These are phyloP conservation scores for Agrotis clavis DNA, from an alignment of 2,888 invertebrate genomes.

Conservation along the genomic window DNA sequence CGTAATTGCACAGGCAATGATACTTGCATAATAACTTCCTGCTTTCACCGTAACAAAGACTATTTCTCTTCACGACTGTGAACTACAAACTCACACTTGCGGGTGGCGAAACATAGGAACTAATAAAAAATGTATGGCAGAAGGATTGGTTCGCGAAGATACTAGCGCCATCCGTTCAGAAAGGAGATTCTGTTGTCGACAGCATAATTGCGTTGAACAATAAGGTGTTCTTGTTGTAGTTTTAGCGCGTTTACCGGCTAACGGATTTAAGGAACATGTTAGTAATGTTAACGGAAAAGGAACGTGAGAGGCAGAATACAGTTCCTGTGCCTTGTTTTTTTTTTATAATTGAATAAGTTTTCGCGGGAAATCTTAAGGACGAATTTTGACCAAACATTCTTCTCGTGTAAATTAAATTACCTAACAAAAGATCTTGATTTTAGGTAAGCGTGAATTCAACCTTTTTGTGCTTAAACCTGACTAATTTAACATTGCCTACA, in stretches of 20 bases:
- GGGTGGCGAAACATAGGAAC: slow-evolving; percentile 61
- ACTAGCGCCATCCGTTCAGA: slow-evolving; percentile 56
- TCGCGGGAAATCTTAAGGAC: not conserved
- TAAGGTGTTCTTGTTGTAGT: slow-evolving; percentile 52
- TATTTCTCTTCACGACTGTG: slow-evolving; percentile 64
- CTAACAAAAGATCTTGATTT: not conserved
- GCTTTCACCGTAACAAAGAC: slow-evolving; percentile 84
- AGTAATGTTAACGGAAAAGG: slow-evolving; percentile 4
- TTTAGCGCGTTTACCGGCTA: slow-evolving; percentile 28
- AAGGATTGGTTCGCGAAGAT: slow-evolving; percentile 16
- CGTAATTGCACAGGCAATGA: slow-evolving; percentile 74
- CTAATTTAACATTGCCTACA: no score
- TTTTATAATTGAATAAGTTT: not conserved
- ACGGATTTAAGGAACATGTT: slow-evolving; percentile 22
- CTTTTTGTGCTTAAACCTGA: no score
- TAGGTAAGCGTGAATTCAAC: not conserved
- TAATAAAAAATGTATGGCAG: slow-evolving; percentile 49
- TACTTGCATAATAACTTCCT: slow-evolving; percentile 86
- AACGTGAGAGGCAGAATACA: not conserved
- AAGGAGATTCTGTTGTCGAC: slow-evolving; percentile 29
- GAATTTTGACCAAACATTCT: not conserved
- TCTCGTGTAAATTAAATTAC: not conserved
- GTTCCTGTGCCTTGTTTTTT: not conserved
- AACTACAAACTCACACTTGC: slow-evolving; percentile 65
- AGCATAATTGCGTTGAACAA: slow-evolving; percentile 59